These are phyloP conservation scores for Pseudorectes ferrugineus DNA, from an alignment of 2,113 vertebrate species.

Conservation along the genomic window DNA sequence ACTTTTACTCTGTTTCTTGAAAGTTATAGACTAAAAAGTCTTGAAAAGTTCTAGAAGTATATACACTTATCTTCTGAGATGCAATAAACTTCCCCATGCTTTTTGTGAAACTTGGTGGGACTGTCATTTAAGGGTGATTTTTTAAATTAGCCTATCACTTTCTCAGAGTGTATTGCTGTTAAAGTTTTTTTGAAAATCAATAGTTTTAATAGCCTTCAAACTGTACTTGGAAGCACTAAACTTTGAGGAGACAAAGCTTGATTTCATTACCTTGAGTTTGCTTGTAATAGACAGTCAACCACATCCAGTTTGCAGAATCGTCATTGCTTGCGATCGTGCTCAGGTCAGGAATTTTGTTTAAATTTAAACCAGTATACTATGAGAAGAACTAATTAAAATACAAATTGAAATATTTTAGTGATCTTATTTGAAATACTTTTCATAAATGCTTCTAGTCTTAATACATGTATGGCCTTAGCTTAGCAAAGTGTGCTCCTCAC, in stretches of 20 bases:
- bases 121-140: not conserved
- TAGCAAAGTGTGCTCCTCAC: not conserved
- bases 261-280: not conserved
- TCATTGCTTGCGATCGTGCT: not conserved
- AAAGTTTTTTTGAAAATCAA: not conserved
- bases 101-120: not conserved
- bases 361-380: not conserved
- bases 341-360: not conserved
- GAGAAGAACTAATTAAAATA: not conserved
- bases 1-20: not conserved
- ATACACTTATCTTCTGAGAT: fast-evolving
- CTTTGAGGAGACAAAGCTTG: not conserved
- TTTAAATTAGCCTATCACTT: not conserved
- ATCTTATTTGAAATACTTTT: not conserved
- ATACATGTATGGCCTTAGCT: not conserved
- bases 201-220: not conserved
- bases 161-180: not conserved
- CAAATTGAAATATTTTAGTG: fast-evolving
- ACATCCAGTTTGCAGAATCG: not conserved
- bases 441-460: not conserved
- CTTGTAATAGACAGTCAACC: not conserved
- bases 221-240: not conserved
- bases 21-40: not conserved
- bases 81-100: not conserved
- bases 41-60: not conserved